A percentile compares a stretch with the other conserved stretches of the same genome.
These are phyloP conservation scores for Agrochola lychnidis DNA, from an alignment of 2,888 invertebrate genomes.

Conservation along the genomic window DNA sequence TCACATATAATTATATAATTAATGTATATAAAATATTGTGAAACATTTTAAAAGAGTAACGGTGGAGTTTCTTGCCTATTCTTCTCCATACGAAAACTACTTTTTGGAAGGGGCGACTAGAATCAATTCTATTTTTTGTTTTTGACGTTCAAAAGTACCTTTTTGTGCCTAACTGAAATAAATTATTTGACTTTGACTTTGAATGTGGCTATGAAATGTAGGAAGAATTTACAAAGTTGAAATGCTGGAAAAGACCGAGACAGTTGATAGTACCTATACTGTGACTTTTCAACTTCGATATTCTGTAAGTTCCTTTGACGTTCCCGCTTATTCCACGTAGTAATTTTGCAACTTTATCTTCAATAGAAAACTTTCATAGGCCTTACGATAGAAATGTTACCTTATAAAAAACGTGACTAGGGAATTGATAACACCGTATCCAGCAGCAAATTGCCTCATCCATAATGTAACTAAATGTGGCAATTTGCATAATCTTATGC, in stretches of 20 bases:
- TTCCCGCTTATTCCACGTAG: not conserved
- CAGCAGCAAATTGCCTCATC: constrained; percentile 21
- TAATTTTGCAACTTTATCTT: constrained; percentile 31
- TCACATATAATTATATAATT: too few relatives aligned
- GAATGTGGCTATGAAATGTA: not conserved
- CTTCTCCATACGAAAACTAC: too few relatives aligned
- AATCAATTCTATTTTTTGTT: too few relatives aligned
- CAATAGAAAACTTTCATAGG: constrained; percentile 26
- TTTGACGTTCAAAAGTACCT: too few relatives aligned
- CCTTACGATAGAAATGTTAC: constrained; percentile 13
- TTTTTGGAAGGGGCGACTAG: too few relatives aligned
- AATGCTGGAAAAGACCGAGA: not conserved
- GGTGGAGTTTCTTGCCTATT: too few relatives aligned
- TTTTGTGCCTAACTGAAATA: too few relatives aligned
- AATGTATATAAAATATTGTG: too few relatives aligned
- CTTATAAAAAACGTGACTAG: constrained; percentile 26
- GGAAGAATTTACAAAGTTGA: not conserved
- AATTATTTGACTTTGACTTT: too few relatives aligned
- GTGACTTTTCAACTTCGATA: not conserved
- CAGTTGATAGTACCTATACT: not conserved
- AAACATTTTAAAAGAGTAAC: too few relatives aligned
- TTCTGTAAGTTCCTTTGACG: not conserved
- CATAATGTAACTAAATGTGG: constrained; percentile 15
- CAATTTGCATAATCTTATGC: constrained; percentile 25
- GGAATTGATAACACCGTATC: constrained; percentile 43